These are phyloP conservation scores for Dysidea cf. avara DNA, from an alignment of 37 sponge, comb jelly and placozoan genomes.

Conservation along the genomic window DNA sequence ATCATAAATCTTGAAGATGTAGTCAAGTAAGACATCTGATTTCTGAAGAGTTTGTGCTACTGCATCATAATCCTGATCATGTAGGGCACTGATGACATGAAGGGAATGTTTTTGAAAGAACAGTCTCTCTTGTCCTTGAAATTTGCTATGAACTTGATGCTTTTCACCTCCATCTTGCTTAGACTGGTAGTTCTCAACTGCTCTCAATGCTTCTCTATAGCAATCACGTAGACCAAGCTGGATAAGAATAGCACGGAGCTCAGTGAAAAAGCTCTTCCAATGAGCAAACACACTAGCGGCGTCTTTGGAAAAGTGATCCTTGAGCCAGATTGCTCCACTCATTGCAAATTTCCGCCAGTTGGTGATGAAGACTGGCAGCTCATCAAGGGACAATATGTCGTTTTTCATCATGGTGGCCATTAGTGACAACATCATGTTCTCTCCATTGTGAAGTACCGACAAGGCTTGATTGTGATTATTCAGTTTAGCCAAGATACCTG, in stretches of 20 bases:
- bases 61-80: conserved; percentile 5
- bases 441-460: conserved; percentile 6
- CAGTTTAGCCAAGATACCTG: conserved; percentile 9
- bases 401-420: not conserved
- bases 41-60: not conserved
- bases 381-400: conserved; percentile 11
- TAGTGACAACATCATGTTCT: conserved; percentile 10
- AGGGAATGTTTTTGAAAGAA: conserved; percentile 1
- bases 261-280: conserved; percentile 19
- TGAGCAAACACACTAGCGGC: conserved; percentile 7
- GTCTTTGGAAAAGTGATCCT: conserved; percentile 8
- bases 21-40: conserved; percentile 11
- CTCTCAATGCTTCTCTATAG: conserved; percentile 14
- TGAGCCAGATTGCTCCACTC: conserved; percentile 22
- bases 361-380: conserved; percentile 1
- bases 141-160: not conserved
- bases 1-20: conserved; percentile 14
- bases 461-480: conserved; percentile 4
- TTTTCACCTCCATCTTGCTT: not conserved
- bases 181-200: not conserved
- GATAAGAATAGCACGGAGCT: conserved; percentile 14
- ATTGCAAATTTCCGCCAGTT: conserved; percentile 12
- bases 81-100: not conserved
- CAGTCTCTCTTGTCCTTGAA: not conserved
- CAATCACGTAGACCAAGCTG: conserved; percentile 16